Evolutionary conservation across 2,113 vertebrate genomes (phyloP).

Genomic region (Otus sunia): DNA sequence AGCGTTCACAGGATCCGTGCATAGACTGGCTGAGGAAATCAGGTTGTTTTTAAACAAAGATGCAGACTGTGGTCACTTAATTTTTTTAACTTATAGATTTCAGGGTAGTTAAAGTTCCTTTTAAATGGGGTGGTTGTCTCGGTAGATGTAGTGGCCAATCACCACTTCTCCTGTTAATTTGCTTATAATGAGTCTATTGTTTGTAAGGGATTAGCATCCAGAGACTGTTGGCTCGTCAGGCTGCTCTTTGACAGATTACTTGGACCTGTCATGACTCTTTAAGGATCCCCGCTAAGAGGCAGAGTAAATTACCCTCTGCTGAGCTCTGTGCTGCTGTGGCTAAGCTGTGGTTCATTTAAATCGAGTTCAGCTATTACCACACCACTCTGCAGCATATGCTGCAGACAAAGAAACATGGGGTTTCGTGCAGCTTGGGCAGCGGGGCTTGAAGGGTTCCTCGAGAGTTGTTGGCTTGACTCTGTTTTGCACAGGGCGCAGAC

Average conservation of each 20-base stretch:
- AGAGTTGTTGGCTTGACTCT: neutral
- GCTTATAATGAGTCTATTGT: slow-evolving; percentile 50
- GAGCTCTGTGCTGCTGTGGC: slow-evolving; percentile 34
- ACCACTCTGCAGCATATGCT: neutral
- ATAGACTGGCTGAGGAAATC: neutral
- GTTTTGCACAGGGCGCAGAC: neutral
- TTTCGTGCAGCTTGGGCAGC: neutral
- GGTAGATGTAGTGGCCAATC: neutral
- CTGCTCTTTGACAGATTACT: slow-evolving; percentile 49
- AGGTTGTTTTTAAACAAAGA: neutral
- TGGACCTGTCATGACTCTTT: slow-evolving; percentile 57
- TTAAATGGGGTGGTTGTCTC: neutral
- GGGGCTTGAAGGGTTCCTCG: neutral
- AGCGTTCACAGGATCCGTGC: neutral
- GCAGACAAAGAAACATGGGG: neutral
- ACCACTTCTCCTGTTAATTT: slow-evolving; percentile 48
- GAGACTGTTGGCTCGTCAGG: slow-evolving; percentile 30
- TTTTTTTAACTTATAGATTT: neutral
- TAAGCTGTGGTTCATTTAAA: slow-evolving; percentile 38
- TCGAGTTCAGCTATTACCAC: neutral
- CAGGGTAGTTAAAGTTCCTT: neutral
- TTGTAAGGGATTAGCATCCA: slow-evolving; percentile 37
- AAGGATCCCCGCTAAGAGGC: slow-evolving; percentile 53
- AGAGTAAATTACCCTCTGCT: slow-evolving; percentile 57
- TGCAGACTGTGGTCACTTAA: neutral